phyloP scores from a whole-genome alignment of 2,113 vertebrate genomes.

The Hypanus sabinus region DNA sequence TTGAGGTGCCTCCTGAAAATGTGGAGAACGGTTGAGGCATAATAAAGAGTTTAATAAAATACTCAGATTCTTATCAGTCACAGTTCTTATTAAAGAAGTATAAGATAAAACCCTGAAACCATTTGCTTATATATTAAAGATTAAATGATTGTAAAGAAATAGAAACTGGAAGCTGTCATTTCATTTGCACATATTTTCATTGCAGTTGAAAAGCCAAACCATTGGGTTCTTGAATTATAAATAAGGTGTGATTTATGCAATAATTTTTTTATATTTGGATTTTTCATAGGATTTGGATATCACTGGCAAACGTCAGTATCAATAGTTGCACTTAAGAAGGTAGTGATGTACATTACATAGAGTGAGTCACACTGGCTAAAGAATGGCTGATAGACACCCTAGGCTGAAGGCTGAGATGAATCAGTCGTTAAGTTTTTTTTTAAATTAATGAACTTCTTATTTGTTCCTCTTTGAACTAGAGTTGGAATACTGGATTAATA shows the following conservation, averaged over 20 bases:
- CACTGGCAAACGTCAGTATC: too few relatives aligned
- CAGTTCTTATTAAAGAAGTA: neutral
- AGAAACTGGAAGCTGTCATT: conserved; percentile 5
- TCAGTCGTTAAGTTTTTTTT: too few relatives aligned
- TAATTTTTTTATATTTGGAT: too few relatives aligned
- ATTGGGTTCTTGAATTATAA: neutral
- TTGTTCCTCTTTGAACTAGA: too few relatives aligned
- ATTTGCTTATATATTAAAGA: conserved; percentile 35
- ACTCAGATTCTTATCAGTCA: conserved; percentile 29
- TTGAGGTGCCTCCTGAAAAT: conserved; percentile 17
- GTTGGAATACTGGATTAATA: too few relatives aligned
- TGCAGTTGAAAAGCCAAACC: neutral
- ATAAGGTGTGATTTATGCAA: neutral
- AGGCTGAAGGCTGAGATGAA: too few relatives aligned
- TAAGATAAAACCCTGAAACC: conserved; percentile 14
- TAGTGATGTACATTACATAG: too few relatives aligned
- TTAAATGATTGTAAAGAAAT: conserved; percentile 28
- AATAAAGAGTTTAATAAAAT: conserved; percentile 25
- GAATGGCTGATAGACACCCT: too few relatives aligned
- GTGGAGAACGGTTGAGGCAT: neutral
- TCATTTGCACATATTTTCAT: neutral
- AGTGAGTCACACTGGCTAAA: too few relatives aligned
- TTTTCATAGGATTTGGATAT: too few relatives aligned
- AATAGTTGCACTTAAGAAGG: too few relatives aligned
- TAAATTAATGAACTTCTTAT: too few relatives aligned